Percentiles rank a stretch among this genome's conserved stretches.
Conservation (phyloP, 2,113 vertebrate species). For the Uria aalge region DNA sequence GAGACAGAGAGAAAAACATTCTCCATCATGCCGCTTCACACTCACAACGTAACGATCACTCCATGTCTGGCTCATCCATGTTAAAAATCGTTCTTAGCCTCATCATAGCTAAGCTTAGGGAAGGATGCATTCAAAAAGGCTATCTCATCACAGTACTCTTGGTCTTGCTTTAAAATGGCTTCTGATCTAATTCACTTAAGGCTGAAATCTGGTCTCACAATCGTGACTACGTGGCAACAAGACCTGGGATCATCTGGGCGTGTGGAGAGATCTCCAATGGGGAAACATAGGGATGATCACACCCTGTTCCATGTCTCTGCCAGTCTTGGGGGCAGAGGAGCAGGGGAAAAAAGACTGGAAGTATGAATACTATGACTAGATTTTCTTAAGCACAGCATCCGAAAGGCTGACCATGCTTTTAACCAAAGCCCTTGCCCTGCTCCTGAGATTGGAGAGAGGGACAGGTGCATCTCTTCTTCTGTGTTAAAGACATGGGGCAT, state of each 20-base stretch:
- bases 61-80: accelerated
- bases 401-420: not conserved
- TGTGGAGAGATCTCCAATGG: not conserved
- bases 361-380: not conserved
- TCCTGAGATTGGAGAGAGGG: not conserved
- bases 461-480: not conserved
- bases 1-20: not conserved
- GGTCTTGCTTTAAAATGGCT: conserved; percentile 53
- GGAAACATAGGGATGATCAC: not conserved
- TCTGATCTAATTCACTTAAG: conserved; percentile 16
- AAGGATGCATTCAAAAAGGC: not conserved
- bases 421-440: not conserved
- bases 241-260: not conserved
- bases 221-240: not conserved
- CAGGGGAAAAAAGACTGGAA: not conserved
- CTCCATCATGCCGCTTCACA: accelerated
- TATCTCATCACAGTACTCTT: not conserved
- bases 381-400: not conserved
- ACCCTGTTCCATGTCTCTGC: not conserved
- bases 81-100: not conserved
- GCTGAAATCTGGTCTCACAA: not conserved
- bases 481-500: not conserved
- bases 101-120: not conserved
- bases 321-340: not conserved
- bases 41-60: not conserved